These are phyloP conservation scores for Synanceia verrucosa DNA, from an alignment of 2,797 vertebrate species.

Conservation along the genomic window DNA sequence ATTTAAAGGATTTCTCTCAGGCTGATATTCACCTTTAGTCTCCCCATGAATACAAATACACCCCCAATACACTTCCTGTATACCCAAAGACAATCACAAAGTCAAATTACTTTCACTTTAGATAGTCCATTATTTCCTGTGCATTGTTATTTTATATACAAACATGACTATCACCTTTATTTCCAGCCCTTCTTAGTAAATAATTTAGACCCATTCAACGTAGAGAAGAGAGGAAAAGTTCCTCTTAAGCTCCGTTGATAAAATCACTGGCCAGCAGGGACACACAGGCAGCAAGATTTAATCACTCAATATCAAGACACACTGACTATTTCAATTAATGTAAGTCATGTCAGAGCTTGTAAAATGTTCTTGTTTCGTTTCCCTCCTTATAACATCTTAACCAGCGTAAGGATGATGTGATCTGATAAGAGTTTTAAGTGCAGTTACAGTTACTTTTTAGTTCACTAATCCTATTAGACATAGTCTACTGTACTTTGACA, in stretches of 20 bases:
- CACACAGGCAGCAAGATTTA: slow-evolving; percentile 39
- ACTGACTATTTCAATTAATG: slow-evolving; percentile 39
- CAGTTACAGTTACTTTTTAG: slow-evolving; percentile 42
- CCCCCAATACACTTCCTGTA: neutral
- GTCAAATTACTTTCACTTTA: slow-evolving; percentile 21
- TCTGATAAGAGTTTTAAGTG: slow-evolving; percentile 39
- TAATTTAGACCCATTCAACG: slow-evolving; percentile 33
- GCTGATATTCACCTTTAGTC: slow-evolving; percentile 51
- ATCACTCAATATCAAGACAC: slow-evolving; percentile 42
- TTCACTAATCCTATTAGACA: slow-evolving; percentile 54
- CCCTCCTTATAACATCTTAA: slow-evolving; percentile 10
- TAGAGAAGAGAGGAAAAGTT: slow-evolving; percentile 9
- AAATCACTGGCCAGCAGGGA: slow-evolving; percentile 53
- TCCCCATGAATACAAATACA: slow-evolving; percentile 49
- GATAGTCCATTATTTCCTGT: slow-evolving; percentile 4
- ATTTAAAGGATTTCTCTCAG: slow-evolving; percentile 62
- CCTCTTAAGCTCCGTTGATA: slow-evolving; percentile 36
- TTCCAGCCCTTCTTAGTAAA: slow-evolving; percentile 24
- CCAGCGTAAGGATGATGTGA: slow-evolving; percentile 29
- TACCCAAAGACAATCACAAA: slow-evolving; percentile 5
- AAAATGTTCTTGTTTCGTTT: slow-evolving; percentile 29
- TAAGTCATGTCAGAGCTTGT: slow-evolving; percentile 24
- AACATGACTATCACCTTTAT: slow-evolving; percentile 22
- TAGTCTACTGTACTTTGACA: slow-evolving; percentile 50
- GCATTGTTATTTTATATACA: slow-evolving; percentile 21